Evolutionary conservation across 2,888 invertebrate genomes (phyloP).

Genomic region (Andrena hattorfiana): DNA sequence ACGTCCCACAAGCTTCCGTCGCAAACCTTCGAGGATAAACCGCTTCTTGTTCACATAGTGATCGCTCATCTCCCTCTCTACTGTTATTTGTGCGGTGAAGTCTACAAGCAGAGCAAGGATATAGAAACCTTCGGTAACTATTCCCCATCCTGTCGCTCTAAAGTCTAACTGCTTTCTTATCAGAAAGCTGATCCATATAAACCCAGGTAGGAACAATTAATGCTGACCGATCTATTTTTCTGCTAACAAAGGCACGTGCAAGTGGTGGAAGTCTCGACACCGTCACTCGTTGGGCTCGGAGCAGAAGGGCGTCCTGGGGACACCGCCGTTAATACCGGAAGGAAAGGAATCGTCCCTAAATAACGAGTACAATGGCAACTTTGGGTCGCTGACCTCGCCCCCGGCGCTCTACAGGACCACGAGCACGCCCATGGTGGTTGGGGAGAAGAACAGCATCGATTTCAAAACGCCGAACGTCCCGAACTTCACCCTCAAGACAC

Average conservation of each 20-base stretch:
- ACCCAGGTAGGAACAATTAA: neutral
- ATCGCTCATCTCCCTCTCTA: slow-evolving; percentile 77
- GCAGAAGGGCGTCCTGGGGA: slow-evolving; percentile 23
- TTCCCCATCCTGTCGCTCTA: neutral
- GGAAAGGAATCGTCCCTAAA: slow-evolving; percentile 44
- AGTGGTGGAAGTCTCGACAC: slow-evolving; percentile 60
- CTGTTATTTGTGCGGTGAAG: slow-evolving; percentile 76
- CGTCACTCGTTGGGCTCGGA: slow-evolving; percentile 38
- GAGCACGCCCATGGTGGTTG: slow-evolving; percentile 78
- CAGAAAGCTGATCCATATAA: neutral
- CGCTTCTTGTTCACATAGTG: slow-evolving; percentile 75
- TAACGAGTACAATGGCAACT: slow-evolving; percentile 60
- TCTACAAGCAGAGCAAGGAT: slow-evolving; percentile 71
- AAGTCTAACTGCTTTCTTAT: neutral
- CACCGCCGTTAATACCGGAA: slow-evolving; percentile 44
- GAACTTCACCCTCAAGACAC: slow-evolving; percentile 74
- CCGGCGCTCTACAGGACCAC: slow-evolving; percentile 78
- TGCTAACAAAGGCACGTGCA: slow-evolving; percentile 60
- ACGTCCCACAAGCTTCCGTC: slow-evolving; percentile 70
- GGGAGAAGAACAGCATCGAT: slow-evolving; percentile 54
- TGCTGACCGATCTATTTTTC: neutral
- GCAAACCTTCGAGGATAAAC: slow-evolving; percentile 68
- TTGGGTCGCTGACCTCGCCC: slow-evolving; percentile 68
- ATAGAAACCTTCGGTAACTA: slow-evolving; percentile 68
- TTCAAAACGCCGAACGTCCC: slow-evolving; percentile 69